Conservation (phyloP, 2,113 vertebrate species). For the Oncorhynchus gorbuscha region DNA sequence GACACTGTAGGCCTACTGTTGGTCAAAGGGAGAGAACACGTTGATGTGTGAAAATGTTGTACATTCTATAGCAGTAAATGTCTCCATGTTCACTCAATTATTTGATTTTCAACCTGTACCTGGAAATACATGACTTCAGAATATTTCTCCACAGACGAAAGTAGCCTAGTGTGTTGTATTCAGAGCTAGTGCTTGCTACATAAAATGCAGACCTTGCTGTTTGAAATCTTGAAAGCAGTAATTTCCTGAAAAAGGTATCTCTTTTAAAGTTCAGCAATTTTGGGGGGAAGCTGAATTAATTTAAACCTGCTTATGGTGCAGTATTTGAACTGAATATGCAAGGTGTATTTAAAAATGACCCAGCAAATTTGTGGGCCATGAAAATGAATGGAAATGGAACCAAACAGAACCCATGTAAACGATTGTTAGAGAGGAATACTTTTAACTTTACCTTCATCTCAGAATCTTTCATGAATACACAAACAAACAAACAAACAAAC, state of each 20-base stretch:
- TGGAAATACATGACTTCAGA: background rate
- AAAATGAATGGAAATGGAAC: slow-evolving; percentile 8
- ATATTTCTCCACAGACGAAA: too few species aligned
- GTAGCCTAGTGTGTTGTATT: too few species aligned
- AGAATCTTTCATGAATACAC: background rate
- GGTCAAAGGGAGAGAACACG: too few species aligned
- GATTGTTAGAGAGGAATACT: slow-evolving; percentile 20
- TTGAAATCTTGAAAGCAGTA: too few species aligned
- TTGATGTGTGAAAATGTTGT: background rate
- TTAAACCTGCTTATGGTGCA: slow-evolving; percentile 45
- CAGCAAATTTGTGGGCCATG: slow-evolving; percentile 17
- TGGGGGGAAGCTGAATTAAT: slow-evolving; percentile 31
- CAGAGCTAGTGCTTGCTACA: too few species aligned
- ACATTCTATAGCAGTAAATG: background rate
- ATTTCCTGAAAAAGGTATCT: too few species aligned
- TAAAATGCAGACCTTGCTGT: too few species aligned
- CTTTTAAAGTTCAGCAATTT: background rate
- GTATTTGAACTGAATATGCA: slow-evolving; percentile 25
- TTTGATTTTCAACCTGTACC: background rate
- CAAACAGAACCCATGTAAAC: slow-evolving; percentile 9
- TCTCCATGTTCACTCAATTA: background rate
- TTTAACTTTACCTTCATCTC: slow-evolving; percentile 24
- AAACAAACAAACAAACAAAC: background rate
- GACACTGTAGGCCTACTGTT: background rate
- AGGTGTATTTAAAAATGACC: slow-evolving; percentile 30